phyloP scores from a whole-genome alignment of 2,113 vertebrate genomes.

The Desmodus rotundus region DNA sequence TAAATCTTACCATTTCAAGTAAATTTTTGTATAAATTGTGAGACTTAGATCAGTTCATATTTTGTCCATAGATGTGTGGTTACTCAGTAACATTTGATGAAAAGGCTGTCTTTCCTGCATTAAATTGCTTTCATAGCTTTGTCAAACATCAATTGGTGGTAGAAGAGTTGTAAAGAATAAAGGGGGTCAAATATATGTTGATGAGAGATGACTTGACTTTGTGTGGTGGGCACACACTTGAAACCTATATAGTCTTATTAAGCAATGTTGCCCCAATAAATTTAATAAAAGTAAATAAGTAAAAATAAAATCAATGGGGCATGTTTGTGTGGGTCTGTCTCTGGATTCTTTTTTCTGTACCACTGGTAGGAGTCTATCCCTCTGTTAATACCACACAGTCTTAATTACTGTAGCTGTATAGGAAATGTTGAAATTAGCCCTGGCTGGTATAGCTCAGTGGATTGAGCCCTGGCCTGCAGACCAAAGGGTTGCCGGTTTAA shows the following conservation, averaged over 20 bases:
- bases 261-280: no score
- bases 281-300: no score
- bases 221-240: no score
- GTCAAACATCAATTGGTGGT: background rate
- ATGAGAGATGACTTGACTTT: no score
- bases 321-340: background rate
- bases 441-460: no score
- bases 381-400: background rate
- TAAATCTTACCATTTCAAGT: background rate
- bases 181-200: no score
- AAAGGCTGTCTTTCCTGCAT: background rate
- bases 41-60: background rate
- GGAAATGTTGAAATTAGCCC: background rate
- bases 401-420: background rate
- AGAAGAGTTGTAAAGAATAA: no score
- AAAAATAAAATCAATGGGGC: background rate
- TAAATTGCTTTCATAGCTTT: background rate
- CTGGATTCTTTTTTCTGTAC: background rate
- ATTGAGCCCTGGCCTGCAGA: no score
- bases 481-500: no score
- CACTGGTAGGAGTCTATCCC: background rate
- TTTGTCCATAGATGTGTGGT: background rate
- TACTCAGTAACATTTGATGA: background rate
- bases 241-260: no score
- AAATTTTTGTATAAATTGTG: background rate